phyloP scores from a whole-genome alignment of 2,888 invertebrate genomes.

The Miltochrista miniata region DNA sequence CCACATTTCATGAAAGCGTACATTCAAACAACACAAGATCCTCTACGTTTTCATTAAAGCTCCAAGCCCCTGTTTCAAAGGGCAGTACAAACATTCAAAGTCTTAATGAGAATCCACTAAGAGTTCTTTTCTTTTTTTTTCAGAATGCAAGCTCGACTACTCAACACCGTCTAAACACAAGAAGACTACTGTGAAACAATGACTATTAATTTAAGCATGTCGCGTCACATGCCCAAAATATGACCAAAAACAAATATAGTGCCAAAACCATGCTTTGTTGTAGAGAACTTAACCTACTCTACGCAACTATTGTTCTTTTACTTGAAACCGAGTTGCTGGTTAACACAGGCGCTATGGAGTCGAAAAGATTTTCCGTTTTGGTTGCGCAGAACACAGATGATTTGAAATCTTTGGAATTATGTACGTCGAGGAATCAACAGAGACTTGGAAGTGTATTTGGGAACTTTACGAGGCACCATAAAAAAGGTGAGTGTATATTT shows the following conservation, averaged over 20 bases:
- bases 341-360: constrained; percentile 76
- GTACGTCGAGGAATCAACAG: constrained; percentile 73
- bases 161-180: constrained; percentile 21
- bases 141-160: constrained; percentile 55
- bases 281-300: constrained; percentile 78
- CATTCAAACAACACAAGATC: constrained; percentile 7
- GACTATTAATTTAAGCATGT: constrained; percentile 76
- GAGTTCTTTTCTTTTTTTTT: constrained; percentile 37
- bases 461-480: constrained; percentile 77
- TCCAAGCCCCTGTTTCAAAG: constrained; percentile 6
- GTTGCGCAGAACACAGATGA: constrained; percentile 72
- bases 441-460: constrained; percentile 76
- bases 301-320: constrained; percentile 72
- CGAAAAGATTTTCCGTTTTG: constrained; percentile 71
- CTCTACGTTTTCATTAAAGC: constrained; percentile 12
- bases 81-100: constrained; percentile 9
- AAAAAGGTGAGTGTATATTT: constrained; percentile 60
- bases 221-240: constrained; percentile 56
- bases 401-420: constrained; percentile 70
- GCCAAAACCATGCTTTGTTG: constrained; percentile 81
- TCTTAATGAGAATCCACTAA: constrained; percentile 15
- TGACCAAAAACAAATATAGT: constrained; percentile 62
- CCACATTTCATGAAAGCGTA: constrained; percentile 3
- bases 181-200: constrained; percentile 68
- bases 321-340: constrained; percentile 72